Evolutionary conservation across 1,140 invertebrate species (phyloP), one percentile per base, ranked within the genome.

Genomic region (Leptopilina clavipes): DNA sequence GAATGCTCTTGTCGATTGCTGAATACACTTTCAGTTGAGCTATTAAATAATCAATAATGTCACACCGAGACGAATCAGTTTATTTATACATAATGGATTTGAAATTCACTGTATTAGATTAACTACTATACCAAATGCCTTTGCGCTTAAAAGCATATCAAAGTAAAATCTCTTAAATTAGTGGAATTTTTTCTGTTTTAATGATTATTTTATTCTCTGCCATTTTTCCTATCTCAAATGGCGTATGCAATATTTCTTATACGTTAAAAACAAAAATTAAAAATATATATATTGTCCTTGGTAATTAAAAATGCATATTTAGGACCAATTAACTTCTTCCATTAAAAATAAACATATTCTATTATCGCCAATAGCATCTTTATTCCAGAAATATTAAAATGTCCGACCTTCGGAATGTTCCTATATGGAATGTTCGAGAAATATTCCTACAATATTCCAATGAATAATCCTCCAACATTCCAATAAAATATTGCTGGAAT

Each of bases 21-120:
- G 54, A 25, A 59, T 59, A 59, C 56, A 59, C 56, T 25, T 14
- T 19, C 19, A 59, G 3, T 12, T 10, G 11, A 9, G 22, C 19
- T 52, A 52, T 52, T 52, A 52, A 52, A 52, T 52, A 52, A 52
- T 52, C 48, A 52, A 48, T 19, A 56, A 59, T 22, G 18, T 59
- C 54, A 59, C 54, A 59, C 19, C 54, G 19, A 59, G 6, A 25
- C 11, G 54, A 25, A 25, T 59, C 18, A 59, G 22, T 31, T 25
- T 1, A 59, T 17, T 25, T 59, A n/a, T n/a, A n/a, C n/a, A n/a
- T n/a, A 59, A 59, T 59, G 54, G 54, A 59, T 59, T 59, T 11
- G 19, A 19, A 59, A 59, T 59, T 10, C n/a, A 59, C 8, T n/a
- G n/a, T 59, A 59, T 25, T 59, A 12, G 19, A 59, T 59, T 59